Evolutionary conservation across 2,113 vertebrate genomes (phyloP), one percentile per base, ranked within the genome.

Genomic region (Mirounga angustirostris): DNA sequence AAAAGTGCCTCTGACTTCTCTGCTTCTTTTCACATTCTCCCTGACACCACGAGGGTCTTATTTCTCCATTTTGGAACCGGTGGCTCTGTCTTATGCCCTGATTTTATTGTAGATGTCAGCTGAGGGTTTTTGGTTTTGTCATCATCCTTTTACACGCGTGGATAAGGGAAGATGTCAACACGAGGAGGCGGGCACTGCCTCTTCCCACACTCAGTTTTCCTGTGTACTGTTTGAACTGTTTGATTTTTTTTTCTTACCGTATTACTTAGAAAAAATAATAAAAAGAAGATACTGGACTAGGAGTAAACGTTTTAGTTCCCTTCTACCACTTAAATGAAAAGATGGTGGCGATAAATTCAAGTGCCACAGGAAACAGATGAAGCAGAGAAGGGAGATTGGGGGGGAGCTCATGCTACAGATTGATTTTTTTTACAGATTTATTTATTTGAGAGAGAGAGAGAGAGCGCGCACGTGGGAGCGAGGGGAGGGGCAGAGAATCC

Each of bases 241-340:
- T 69, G 79, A 82, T 56, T 21, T 30, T 28, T 73, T 43, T 69
- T 63, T 65, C 52, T 80, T 83, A 79, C 59, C 9, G 0, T 82
- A 67, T 94, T 93, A 78, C 12, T 78, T 78, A 93, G 71, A 86
- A 63, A 93, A 63, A 84, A 83, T 40, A 69, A 83, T 28, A 83
- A 52, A 93, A 67, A 65, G 12, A 79, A 87, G 19, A 43, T 87
- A 79, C 16, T 87, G 59, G 71, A 79, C n/a, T 56, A 63, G 73
- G 59, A 56, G n/a, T 65, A 54, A 78, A 93, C 30, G 10, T 56
- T 76, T 76, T 65, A 43, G 46, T 65, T 7, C 43, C 40, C 28
- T 52, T 56, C 9, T 56, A 54, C 26, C 10, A 56, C 58, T 65
- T 14, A 91, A 79, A 63, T 40, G 30, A 63, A 59, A 93, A 52